phyloP scores from a whole-genome alignment of 1,140 invertebrate genomes.

The Thalassaphorura encarpata region DNA sequence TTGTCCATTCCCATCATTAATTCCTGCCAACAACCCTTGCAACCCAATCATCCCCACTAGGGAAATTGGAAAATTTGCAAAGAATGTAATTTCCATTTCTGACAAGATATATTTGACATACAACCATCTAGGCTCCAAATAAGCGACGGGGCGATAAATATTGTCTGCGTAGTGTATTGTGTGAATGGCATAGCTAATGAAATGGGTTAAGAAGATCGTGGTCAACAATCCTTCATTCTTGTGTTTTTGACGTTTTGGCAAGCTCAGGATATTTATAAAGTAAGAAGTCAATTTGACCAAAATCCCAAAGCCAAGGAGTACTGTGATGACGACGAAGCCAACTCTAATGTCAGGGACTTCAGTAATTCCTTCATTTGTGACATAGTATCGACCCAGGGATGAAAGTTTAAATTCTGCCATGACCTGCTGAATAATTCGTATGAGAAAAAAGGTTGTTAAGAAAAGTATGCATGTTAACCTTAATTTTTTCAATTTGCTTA shows the following conservation, averaged over 20 bases:
- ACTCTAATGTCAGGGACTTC: not conserved
- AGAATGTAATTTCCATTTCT: conserved; percentile 21
- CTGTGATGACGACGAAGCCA: not conserved
- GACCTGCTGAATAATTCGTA: not conserved
- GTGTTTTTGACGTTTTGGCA: not conserved
- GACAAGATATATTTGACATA: conserved; percentile 1
- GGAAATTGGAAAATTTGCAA: conserved; percentile 16
- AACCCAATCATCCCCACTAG: not conserved
- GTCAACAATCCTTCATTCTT: not conserved
- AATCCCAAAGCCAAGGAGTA: not conserved
- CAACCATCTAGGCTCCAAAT: conserved; percentile 14
- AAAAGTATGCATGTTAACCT: not conserved
- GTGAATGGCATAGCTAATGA: conserved; percentile 15
- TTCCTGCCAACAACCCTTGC: not conserved
- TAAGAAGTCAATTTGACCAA: not conserved
- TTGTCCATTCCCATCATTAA: not conserved
- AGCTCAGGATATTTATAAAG: not conserved
- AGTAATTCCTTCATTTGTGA: not conserved
- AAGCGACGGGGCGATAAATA: conserved; percentile 18
- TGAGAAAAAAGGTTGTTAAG: not conserved
- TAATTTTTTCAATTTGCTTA: too few relatives aligned
- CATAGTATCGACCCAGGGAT: not conserved
- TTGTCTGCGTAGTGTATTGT: conserved; percentile 14
- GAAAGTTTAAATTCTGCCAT: not conserved
- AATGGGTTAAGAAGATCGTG: not conserved